Evolutionary conservation across 2,113 vertebrate species (phyloP).

Genomic region (Struthio camelus): DNA sequence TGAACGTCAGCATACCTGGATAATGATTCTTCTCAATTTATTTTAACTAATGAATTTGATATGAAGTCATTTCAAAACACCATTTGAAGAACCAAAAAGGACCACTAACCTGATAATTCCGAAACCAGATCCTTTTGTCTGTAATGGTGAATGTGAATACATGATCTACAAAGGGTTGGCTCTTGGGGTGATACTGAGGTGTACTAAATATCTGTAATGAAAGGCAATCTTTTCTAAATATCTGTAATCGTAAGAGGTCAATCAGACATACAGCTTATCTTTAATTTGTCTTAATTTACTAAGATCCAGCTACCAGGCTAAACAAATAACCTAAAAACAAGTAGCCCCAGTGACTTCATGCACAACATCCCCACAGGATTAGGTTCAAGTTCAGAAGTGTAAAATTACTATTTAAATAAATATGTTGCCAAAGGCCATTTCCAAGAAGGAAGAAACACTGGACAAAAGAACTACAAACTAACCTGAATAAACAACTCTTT

Average conservation of each 20-base stretch:
- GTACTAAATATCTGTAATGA: constrained; percentile 89
- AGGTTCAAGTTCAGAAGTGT: not conserved
- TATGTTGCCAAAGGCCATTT: not conserved
- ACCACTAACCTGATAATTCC: constrained; percentile 92
- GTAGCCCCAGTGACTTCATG: not conserved
- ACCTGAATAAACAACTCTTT: constrained; percentile 99
- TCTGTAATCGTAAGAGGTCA: not conserved
- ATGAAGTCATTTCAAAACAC: not conserved
- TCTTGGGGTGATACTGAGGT: constrained; percentile 93
- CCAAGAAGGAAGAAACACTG: not conserved
- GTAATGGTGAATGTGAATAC: constrained; percentile 90
- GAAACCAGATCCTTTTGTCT: constrained; percentile 96
- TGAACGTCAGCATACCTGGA: not conserved
- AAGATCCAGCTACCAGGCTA: not conserved
- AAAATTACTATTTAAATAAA: not conserved
- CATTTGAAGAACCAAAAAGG: not conserved
- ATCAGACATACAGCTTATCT: not conserved
- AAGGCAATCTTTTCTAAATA: not conserved
- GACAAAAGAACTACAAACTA: not conserved
- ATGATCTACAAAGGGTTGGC: constrained; percentile 97
- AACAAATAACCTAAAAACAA: not conserved
- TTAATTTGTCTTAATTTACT: not conserved
- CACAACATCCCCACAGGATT: not conserved
- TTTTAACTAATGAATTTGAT: not conserved
- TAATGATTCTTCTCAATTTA: not conserved